A percentile compares a stretch with the other conserved stretches of the same genome.
Evolutionary conservation across 2,888 invertebrate species (phyloP).

Genomic region (Spisula subtruncata): DNA sequence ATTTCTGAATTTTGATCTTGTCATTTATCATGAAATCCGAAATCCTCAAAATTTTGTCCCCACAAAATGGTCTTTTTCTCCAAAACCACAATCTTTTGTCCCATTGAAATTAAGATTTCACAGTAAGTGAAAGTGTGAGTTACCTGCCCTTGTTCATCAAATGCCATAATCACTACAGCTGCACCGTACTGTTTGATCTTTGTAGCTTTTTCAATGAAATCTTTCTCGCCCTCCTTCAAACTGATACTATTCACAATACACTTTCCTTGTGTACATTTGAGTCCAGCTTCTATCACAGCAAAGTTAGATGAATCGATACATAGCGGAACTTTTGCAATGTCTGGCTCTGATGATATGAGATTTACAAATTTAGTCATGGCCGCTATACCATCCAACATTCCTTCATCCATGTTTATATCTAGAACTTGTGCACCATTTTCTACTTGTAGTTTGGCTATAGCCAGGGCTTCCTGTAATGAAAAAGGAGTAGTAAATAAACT

Average conservation of each 20-base stretch:
- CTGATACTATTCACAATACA: conserved; percentile 90
- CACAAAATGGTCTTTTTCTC: no score
- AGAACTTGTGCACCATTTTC: conserved; percentile 90
- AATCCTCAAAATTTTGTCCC: no score
- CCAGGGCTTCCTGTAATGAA: conserved; percentile 89
- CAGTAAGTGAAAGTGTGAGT: background rate
- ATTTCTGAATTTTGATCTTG: no score
- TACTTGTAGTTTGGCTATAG: conserved; percentile 89
- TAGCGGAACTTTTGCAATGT: conserved; percentile 89
- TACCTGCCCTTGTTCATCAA: conserved; percentile 90
- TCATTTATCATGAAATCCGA: no score
- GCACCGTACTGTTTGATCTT: conserved; percentile 89
- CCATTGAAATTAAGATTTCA: no score
- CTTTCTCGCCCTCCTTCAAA: conserved; percentile 90
- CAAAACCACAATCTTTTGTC: no score
- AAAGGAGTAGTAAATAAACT: background rate
- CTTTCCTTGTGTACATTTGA: conserved; percentile 90
- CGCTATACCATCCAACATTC: conserved; percentile 89
- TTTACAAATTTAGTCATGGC: conserved; percentile 90
- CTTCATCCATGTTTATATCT: conserved; percentile 90
- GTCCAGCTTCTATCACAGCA: conserved; percentile 89
- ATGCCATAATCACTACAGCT: conserved; percentile 90
- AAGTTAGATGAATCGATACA: conserved; percentile 90
- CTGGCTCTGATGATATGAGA: conserved; percentile 89
- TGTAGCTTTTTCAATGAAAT: conserved; percentile 89